phyloP scores from a whole-genome alignment of 2,113 vertebrate species.

The Hypocryptadius cinnamomeus region DNA sequence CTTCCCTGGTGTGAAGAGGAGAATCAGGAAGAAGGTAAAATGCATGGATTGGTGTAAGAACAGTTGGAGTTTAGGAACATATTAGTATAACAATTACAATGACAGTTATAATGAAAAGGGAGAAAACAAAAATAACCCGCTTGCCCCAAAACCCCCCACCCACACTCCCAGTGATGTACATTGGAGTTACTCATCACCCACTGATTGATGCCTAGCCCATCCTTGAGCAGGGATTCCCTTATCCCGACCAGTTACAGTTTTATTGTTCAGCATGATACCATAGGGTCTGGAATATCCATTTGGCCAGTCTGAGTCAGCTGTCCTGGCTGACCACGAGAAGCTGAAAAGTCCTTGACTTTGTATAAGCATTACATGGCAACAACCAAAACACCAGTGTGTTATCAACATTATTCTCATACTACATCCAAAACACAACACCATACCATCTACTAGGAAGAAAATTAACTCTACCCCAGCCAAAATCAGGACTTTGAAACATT shows the following conservation, averaged over 20 bases:
- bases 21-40: not conserved
- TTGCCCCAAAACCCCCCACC: not conserved
- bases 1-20: not conserved
- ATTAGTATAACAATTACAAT: not conserved
- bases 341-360: not conserved
- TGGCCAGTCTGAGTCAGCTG: not conserved
- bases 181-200: not conserved
- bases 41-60: not conserved
- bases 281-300: not conserved
- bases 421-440: not conserved
- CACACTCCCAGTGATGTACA: not conserved
- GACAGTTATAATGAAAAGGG: not conserved
- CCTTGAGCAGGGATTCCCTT: not conserved
- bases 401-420: not conserved
- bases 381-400: not conserved
- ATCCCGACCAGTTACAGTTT: not conserved
- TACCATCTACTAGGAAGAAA: not conserved
- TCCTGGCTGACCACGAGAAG: not conserved
- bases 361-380: not conserved
- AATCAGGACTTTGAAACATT: not conserved
- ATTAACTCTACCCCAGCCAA: not conserved
- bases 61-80: not conserved
- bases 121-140: not conserved
- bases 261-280: not conserved
- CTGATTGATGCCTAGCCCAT: no score